A percentile compares a stretch with the other conserved stretches of the same genome.
Evolutionary conservation across 2,888 invertebrate genomes (phyloP).

Genomic region (Pemphredon lugubris): DNA sequence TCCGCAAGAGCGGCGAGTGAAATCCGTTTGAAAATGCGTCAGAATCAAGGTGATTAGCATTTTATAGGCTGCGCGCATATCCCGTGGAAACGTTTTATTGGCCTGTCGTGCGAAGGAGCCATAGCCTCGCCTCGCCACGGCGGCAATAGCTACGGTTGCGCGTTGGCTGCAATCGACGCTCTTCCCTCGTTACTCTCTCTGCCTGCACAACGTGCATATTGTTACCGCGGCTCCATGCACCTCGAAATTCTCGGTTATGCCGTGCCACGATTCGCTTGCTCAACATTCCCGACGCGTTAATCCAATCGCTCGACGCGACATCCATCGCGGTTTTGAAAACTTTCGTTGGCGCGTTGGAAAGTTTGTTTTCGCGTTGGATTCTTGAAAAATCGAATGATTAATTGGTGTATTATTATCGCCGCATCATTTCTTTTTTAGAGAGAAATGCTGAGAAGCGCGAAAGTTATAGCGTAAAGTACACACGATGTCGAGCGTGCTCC

Average conservation of each 20-base stretch:
- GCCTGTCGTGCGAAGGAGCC: slow-evolving; percentile 78
- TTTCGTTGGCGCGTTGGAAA: neutral
- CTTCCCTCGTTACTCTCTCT: slow-evolving; percentile 69
- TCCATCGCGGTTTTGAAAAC: neutral
- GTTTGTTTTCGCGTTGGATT: no score
- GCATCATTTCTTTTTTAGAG: no score
- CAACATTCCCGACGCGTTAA: slow-evolving; percentile 71
- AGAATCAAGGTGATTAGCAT: slow-evolving; percentile 74
- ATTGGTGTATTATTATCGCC: no score
- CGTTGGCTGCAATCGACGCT: slow-evolving; percentile 34
- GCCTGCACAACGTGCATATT: slow-evolving; percentile 59
- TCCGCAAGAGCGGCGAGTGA: slow-evolving; percentile 67
- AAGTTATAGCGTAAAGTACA: no score
- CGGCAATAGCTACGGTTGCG: slow-evolving; percentile 27
- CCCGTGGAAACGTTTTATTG: slow-evolving; percentile 77
- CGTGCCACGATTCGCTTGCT: slow-evolving; percentile 65
- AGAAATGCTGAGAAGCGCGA: no score
- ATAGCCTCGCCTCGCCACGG: slow-evolving; percentile 63
- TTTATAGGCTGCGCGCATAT: slow-evolving; percentile 73
- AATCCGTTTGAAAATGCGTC: slow-evolving; percentile 74
- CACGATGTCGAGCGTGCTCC: no score
- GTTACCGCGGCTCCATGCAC: slow-evolving; percentile 20
- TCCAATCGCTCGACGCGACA: slow-evolving; percentile 32
- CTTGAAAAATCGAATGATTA: no score
- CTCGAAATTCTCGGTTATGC: slow-evolving; percentile 47